Evolutionary conservation across 2,888 invertebrate genomes (phyloP).

Genomic region (Pristionchus exspectatus): DNA sequence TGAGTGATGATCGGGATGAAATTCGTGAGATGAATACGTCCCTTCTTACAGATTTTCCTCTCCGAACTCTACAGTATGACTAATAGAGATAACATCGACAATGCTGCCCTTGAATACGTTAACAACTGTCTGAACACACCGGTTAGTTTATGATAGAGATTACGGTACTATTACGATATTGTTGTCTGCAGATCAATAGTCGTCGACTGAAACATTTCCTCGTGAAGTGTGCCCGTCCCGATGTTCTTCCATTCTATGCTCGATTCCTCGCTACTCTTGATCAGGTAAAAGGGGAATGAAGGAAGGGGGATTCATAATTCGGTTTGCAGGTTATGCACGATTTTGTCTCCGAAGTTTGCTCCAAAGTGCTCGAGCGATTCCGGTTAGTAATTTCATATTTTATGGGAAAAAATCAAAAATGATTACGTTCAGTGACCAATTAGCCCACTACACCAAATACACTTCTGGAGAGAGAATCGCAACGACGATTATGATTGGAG

Average conservation of each 20-base stretch:
- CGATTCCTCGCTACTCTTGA: slow-evolving; percentile 73
- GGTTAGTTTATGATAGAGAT: background rate
- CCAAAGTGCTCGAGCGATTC: slow-evolving; percentile 18
- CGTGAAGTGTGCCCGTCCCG: slow-evolving; percentile 45
- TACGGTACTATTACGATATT: background rate
- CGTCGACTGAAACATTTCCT: slow-evolving; percentile 47
- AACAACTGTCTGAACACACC: slow-evolving; percentile 57
- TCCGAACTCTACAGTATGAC: slow-evolving; percentile 69
- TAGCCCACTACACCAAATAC: background rate
- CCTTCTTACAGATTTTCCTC: slow-evolving; percentile 62
- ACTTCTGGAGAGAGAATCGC: slow-evolving; percentile 8
- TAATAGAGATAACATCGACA: slow-evolving; percentile 74
- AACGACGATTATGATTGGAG: slow-evolving; percentile 42
- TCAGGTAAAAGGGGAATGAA: slow-evolving; percentile 58
- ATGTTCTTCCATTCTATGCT: slow-evolving; percentile 73
- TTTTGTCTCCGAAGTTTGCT: slow-evolving; percentile 47
- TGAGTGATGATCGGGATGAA: background rate
- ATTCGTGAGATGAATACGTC: no score
- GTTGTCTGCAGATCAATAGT: slow-evolving; percentile 44
- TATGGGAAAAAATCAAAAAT: background rate
- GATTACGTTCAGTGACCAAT: slow-evolving; percentile 33
- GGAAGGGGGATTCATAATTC: background rate
- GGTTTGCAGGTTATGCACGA: slow-evolving; percentile 63
- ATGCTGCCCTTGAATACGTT: slow-evolving; percentile 73
- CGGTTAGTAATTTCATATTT: background rate